Evolutionary conservation across 1,140 invertebrate genomes (phyloP), one percentile per base, ranked within the genome.

Genomic region (Drosophila elegans): DNA sequence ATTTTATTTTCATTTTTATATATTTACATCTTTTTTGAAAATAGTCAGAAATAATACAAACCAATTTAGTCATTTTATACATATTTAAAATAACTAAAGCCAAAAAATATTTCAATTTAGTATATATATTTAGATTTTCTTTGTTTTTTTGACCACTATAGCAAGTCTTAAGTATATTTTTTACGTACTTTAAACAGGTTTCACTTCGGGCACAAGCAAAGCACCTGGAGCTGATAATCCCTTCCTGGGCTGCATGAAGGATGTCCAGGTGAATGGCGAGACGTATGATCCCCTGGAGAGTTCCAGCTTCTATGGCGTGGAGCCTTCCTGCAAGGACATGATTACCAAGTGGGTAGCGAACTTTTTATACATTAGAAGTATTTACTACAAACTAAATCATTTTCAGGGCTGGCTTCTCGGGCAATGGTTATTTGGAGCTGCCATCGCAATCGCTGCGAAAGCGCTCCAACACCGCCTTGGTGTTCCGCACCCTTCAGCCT

Each of bases 211-310:
- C 38, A 86, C 81, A 27, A 88, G 84, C 0, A 91, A 91, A 39
- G 86, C 93, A 21, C 88, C 93, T 4, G 93, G 93, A 0, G 86
- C 93, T 1, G 93, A 93, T 34, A 92, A 94, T 60, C 94, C 96
- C 1, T 96, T 97, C 90, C 93, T 97, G 16, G 97, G 97, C 5
- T 98, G 97, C 83, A 95, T 98, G 93, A 95, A 95, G 11, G 95
- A 96, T 55, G 93, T 98, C 2, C 94, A 96, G 48, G 94, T 98
- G 0, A 95, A 96, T 73, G 94, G 96, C 3, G 94, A 92, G 76
- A 93, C 93, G 0, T 94, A 94, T 60, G 93, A 94, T 79, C 92
- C 94, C 11, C 72, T 94, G 46, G 94, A 95, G 62, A 94, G 94
- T 12, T 94, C 95, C 41, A 93, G 95, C 11, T 95, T 95, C 82